Conservation (phyloP, 2,113 vertebrate species). For the Gavialis gangeticus region DNA sequence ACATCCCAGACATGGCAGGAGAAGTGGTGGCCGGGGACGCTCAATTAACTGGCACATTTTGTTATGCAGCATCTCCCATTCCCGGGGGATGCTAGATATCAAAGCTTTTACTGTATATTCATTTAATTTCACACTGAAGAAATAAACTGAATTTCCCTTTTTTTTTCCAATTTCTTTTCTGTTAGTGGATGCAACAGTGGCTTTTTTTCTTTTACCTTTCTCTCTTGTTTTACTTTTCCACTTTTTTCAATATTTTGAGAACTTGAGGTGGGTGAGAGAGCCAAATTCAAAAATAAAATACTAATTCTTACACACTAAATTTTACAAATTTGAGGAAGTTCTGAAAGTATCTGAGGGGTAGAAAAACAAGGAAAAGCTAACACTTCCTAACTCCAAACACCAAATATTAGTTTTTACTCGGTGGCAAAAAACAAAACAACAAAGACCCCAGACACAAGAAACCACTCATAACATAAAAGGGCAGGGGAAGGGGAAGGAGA, state of each 20-base stretch:
- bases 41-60: no score
- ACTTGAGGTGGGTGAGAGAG: neutral
- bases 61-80: no score
- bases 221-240: neutral
- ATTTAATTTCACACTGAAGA: neutral
- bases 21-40: no score
- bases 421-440: neutral
- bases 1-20: no score
- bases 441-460: no score
- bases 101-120: no score
- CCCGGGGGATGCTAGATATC: no score
- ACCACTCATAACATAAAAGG: no score
- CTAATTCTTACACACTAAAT: neutral
- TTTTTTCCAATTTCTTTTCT: neutral
- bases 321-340: neutral
- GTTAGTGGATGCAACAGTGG: neutral
- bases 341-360: neutral
- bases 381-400: no score
- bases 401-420: neutral
- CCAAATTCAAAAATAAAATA: neutral
- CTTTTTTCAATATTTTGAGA: neutral
- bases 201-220: neutral
- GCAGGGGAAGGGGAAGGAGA: neutral
- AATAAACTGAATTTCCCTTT: neutral
- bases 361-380: neutral